Evolutionary conservation across 2,797 vertebrate genomes (phyloP).

Genomic region (Manis crassicaudata): DNA sequence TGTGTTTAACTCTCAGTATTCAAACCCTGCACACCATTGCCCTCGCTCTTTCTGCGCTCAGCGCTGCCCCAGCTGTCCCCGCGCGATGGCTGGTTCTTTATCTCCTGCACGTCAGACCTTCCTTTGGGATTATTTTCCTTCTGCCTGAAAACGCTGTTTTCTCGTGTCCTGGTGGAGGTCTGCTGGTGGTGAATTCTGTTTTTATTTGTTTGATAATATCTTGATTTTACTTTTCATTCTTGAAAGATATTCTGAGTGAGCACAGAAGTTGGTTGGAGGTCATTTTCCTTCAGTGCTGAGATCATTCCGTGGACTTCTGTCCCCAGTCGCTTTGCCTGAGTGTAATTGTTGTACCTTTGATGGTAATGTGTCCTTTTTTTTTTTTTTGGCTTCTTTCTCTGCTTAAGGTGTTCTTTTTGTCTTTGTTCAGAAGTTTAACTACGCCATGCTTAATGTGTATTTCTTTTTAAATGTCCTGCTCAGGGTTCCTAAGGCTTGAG

Average conservation of each 20-base stretch:
- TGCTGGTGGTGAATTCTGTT: neutral
- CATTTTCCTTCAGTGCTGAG: neutral
- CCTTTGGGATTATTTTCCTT: neutral
- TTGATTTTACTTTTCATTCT: neutral
- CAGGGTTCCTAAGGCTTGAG: neutral
- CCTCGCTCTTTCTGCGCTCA: too few relatives aligned
- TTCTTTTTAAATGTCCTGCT: neutral
- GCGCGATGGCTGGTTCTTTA: too few relatives aligned
- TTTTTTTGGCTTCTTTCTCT: neutral
- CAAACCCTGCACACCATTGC: too few relatives aligned
- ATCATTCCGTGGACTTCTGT: accelerated
- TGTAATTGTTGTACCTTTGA: neutral
- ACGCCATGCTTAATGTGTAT: neutral
- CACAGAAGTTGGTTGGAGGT: neutral
- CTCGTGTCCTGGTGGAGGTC: too few relatives aligned
- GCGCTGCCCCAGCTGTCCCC: too few relatives aligned
- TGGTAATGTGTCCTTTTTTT: neutral
- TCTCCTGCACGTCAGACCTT: neutral
- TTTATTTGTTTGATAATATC: neutral
- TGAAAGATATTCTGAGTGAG: neutral
- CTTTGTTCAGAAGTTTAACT: neutral
- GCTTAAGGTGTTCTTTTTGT: neutral
- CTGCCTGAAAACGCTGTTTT: neutral
- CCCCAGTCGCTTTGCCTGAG: neutral
- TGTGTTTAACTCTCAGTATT: neutral